These are phyloP conservation scores for Neosalanx taihuensis DNA, from an alignment of 2,797 vertebrate genomes.

Conservation along the genomic window DNA sequence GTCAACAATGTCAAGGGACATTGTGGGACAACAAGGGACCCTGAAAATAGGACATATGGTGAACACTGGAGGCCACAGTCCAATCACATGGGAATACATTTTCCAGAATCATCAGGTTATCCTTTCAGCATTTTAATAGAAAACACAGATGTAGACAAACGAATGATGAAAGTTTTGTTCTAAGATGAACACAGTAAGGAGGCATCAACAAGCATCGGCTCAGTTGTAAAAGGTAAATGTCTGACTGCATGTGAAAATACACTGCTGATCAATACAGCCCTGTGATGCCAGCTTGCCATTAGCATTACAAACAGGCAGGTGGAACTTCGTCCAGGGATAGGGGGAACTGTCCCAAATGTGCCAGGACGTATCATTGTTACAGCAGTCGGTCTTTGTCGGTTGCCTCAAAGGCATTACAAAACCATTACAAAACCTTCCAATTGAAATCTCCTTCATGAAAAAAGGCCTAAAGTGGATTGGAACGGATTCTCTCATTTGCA, in stretches of 20 bases:
- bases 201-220: slow-evolving; percentile 24
- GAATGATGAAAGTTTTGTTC: neutral
- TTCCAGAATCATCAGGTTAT: neutral
- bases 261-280: slow-evolving; percentile 39
- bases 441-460: slow-evolving; percentile 42
- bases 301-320: slow-evolving; percentile 18
- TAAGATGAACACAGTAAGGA: too few relatives aligned
- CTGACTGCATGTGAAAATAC: slow-evolving; percentile 26
- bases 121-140: neutral
- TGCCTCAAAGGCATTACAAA: slow-evolving; percentile 11
- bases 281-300: slow-evolving; percentile 19
- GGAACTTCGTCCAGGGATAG: slow-evolving; percentile 8
- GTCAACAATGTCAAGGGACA: neutral
- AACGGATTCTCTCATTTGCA: slow-evolving; percentile 20
- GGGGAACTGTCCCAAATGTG: slow-evolving; percentile 28
- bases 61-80: neutral
- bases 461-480: slow-evolving; percentile 9
- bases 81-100: neutral
- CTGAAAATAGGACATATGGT: neutral
- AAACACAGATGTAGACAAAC: neutral
- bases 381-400: slow-evolving; percentile 18
- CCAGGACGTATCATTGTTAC: slow-evolving; percentile 21
- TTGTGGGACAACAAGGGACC: neutral
- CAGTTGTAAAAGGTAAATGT: slow-evolving; percentile 29
- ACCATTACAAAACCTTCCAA: slow-evolving; percentile 26